Percentiles rank a stretch among this genome's conserved stretches.
Conservation (phyloP, 2,113 vertebrate species). For the Gobio gobio region DNA sequence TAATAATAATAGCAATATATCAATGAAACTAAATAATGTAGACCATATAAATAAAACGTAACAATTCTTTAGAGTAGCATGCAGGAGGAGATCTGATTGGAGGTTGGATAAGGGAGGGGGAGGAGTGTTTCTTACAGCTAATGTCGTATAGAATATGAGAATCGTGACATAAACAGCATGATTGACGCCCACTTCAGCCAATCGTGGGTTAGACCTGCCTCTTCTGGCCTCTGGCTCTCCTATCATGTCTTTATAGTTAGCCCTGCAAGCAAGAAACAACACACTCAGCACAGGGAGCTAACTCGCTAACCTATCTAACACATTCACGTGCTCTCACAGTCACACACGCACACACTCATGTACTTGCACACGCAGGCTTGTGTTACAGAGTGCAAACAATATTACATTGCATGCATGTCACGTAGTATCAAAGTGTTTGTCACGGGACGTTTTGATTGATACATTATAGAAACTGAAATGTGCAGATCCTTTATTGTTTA, state of each 20-base stretch:
- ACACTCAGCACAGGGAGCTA: constrained; percentile 89
- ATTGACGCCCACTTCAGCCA: constrained; percentile 90
- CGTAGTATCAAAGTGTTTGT: neutral
- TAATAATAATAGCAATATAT: constrained; percentile 40
- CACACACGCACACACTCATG: constrained; percentile 28
- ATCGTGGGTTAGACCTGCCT: constrained; percentile 95
- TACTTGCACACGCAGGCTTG: neutral
- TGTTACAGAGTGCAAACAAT: constrained; percentile 27
- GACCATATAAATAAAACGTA: constrained; percentile 62
- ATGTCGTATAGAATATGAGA: constrained; percentile 76
- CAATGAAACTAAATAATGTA: constrained; percentile 58
- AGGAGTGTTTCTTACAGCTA: constrained; percentile 84
- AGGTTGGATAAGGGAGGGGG: constrained; percentile 52
- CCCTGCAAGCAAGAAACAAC: constrained; percentile 99
- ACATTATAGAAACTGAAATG: constrained; percentile 21
- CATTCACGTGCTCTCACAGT: constrained; percentile 49
- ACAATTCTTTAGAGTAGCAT: constrained; percentile 86
- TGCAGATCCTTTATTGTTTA: constrained; percentile 31
- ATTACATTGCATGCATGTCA: constrained; percentile 17
- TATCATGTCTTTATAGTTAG: constrained; percentile 99
- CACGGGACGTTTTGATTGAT: neutral
- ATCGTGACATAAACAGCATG: constrained; percentile 89
- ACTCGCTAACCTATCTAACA: constrained; percentile 85
- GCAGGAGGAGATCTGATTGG: constrained; percentile 89
- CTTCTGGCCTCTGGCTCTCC: constrained; percentile 96